Base-by-base conservation (phyloP, 2,888 invertebrate genomes). In the Brachypterus glaber region DNA sequence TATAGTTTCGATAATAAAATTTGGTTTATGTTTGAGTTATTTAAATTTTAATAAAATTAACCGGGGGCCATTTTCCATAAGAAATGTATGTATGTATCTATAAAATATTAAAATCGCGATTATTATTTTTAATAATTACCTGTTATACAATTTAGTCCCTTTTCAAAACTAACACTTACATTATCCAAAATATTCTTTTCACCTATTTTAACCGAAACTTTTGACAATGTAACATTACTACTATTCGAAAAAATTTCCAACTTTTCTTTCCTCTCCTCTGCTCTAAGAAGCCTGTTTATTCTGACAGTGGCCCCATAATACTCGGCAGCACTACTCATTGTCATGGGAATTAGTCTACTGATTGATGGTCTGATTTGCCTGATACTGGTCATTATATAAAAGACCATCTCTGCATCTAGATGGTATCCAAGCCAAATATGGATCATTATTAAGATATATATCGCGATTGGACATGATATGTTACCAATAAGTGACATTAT, bases 371-470 rank as follows among this genome's bases (percentile, higher is more conserved):
- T 73, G 40, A 93, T 67, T 37, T 89, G 82, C 55, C 87, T 89
- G 68, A 88, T 92, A 60, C 91, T 84, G 5, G 90, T 83, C n/a
- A 89, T 82, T 33, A 91, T 75, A 40, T 91, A 85, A 64, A 91
- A 92, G 11, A 89, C 85, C 58, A 75, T 74, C 58, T 91, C 86
- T 3, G 95, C 82, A 3, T 79, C 82, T 48, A 93, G 74, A 50
- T 75, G 63, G 49, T 82, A 68, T 14, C 82, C 82, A 3, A 79
- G 68, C 34, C 84, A 66, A 18, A 82, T 77, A 57, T 77, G 87
- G 1, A 79, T 74, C 39, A 63, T 52, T 13, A 65, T 47, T 30
- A 63, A 55, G n/a, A n/a, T n/a, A n/a, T n/a, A n/a, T n/a, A n/a
- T n/a, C n/a, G n/a, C n/a, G n/a, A n/a, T n/a, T n/a, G n/a, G n/a